These are phyloP conservation scores for Coendou prehensilis DNA, from an alignment of 2,797 vertebrate species.

Conservation along the genomic window DNA sequence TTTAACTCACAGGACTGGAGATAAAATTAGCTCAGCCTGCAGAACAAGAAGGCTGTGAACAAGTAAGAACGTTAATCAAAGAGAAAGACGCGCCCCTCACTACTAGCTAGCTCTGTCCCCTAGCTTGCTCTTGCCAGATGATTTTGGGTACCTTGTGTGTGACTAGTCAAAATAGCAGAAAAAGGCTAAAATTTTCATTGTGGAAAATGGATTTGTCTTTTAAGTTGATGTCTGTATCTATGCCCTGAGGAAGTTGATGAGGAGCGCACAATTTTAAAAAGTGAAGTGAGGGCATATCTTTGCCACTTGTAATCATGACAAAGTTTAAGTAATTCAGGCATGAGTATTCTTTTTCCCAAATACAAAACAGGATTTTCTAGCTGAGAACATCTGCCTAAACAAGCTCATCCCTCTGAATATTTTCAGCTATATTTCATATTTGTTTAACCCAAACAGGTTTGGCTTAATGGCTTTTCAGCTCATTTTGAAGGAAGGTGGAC, in stretches of 20 bases:
- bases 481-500: neutral
- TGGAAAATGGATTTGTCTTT: constrained; percentile 41
- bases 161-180: constrained; percentile 49
- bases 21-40: constrained; percentile 67
- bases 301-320: constrained; percentile 63
- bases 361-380: constrained; percentile 75
- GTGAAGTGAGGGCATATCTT: constrained; percentile 35
- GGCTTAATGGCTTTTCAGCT: neutral
- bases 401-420: constrained; percentile 58
- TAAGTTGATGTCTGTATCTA: neutral
- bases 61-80: constrained; percentile 45
- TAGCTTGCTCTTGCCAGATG: neutral
- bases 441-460: constrained; percentile 64
- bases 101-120: neutral
- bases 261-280: constrained; percentile 51
- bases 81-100: neutral
- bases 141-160: neutral
- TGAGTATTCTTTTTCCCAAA: neutral
- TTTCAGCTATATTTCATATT: constrained; percentile 50
- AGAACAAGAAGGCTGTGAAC: constrained; percentile 20
- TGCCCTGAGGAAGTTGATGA: constrained; percentile 5
- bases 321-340: constrained; percentile 69
- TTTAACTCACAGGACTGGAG: constrained; percentile 74
- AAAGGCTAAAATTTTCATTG: constrained; percentile 32
- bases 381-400: constrained; percentile 71